phyloP scores from a whole-genome alignment of 2,113 vertebrate genomes.

The Lichenostomus cassidix region DNA sequence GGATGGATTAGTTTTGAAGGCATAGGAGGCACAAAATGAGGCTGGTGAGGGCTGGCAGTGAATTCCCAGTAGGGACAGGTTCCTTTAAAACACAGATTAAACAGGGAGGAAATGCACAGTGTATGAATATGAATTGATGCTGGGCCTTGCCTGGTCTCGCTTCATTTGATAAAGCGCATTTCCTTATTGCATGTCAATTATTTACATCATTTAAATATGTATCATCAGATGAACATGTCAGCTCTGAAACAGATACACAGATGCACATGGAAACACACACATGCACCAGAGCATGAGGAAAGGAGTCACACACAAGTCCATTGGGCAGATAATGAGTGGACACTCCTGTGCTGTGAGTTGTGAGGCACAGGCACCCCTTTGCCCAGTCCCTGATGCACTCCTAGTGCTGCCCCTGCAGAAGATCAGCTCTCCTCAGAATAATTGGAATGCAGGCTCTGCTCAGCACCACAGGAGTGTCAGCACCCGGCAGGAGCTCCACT shows the following conservation, averaged over 20 bases:
- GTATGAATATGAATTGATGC: slow-evolving; percentile 55
- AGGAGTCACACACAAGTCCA: background rate
- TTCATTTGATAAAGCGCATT: slow-evolving; percentile 43
- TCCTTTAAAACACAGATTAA: slow-evolving; percentile 67
- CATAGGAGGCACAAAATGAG: slow-evolving; percentile 21
- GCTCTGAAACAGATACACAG: background rate
- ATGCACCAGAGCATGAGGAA: background rate
- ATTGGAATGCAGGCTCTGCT: slow-evolving; percentile 22
- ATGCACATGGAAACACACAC: background rate
- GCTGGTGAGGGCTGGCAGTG: background rate
- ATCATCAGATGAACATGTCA: slow-evolving; percentile 10
- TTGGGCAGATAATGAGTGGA: rapidly evolving
- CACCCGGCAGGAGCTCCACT: background rate
- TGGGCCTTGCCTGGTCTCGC: slow-evolving; percentile 22
- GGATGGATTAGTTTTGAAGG: slow-evolving; percentile 60
- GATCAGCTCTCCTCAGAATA: background rate
- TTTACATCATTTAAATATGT: slow-evolving; percentile 53
- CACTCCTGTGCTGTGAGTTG: background rate
- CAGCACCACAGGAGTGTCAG: background rate
- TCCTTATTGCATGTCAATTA: slow-evolving; percentile 59
- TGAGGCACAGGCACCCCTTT: background rate
- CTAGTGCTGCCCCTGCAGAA: background rate
- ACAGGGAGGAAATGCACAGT: slow-evolving; percentile 48
- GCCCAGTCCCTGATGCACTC: background rate
- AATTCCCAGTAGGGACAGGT: slow-evolving; percentile 56